Evolutionary conservation across 2,888 invertebrate species (phyloP), one percentile per base, ranked within the genome.

Genomic region (Philereme transversata): DNA sequence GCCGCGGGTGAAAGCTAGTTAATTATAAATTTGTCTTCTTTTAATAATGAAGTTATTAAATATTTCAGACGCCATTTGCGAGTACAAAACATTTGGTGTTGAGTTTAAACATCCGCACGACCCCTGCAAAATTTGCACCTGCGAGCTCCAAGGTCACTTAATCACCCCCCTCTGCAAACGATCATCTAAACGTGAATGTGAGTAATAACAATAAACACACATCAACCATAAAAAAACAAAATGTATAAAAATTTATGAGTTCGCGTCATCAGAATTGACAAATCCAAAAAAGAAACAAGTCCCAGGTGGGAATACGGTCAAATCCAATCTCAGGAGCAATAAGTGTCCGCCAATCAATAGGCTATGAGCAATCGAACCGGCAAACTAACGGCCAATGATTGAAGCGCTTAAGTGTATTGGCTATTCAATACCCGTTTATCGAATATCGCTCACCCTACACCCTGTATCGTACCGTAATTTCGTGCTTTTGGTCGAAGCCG

Each of bases 161-260:
- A 69, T 60, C 47, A 60, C 51, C 71, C 75, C 49, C 64, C 38
- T 76, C 56, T 78, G 80, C 65, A 68, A 73, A 62, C 73, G 70
- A 52, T 67, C 74, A 43, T 72, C 68, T 62, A 69, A 51, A 41
- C 75, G 72, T 50, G 75, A 73, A 67, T 78, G 77, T 77, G 63
- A 76, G 79, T 55, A 35, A 50, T 54, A 59, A 59, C 77, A 59
- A 68, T 65, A 69, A 66, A 67, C 60, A 68, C 60, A 62, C 53
- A 67, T 41, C 38, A 11, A 53, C 10, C 46, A 51, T 75, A 77
- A 81, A 82, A 78, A 73, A 76, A 73, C 75, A 73, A 77, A 83
- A 81, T 83, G 74, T 81, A 77, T 87, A 84, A 88, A 89, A 86
- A 84, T 83, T 86, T 83, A 88, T 81, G 81, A 79, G 62, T 73